These are phyloP conservation scores for Zosterops borbonicus DNA, from an alignment of 2,113 vertebrate species.

Conservation along the genomic window DNA sequence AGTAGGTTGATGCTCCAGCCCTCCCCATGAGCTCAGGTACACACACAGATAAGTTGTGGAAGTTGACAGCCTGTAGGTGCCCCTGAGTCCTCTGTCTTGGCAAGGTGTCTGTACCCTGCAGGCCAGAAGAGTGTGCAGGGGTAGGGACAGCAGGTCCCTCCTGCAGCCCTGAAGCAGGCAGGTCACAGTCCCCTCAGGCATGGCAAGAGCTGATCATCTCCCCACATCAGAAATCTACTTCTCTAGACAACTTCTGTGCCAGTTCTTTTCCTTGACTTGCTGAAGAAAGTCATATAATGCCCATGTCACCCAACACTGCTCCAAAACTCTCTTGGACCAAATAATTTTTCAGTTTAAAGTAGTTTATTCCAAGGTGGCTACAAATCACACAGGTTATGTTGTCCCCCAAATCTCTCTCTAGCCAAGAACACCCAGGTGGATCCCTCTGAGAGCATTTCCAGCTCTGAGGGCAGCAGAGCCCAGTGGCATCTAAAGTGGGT, in stretches of 20 bases:
- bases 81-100: background rate
- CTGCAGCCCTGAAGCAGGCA: background rate
- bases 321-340: background rate
- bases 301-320: background rate
- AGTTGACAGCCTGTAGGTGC: background rate
- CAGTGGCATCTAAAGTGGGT: rapidly evolving
- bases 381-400: background rate
- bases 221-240: background rate
- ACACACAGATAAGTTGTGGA: rapidly evolving
- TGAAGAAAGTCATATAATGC: background rate
- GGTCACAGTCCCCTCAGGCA: background rate
- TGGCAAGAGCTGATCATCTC: background rate
- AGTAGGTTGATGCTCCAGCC: background rate
- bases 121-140: background rate
- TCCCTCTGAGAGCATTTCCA: background rate
- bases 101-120: background rate
- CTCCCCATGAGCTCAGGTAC: background rate
- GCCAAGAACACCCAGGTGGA: background rate
- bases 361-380: background rate
- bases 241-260: background rate
- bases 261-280: background rate
- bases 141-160: background rate
- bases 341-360: background rate
- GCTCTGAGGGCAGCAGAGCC: background rate
- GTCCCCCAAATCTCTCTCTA: background rate